These are phyloP conservation scores for Cyphotilapia sp. DNA, from an alignment of 2,113 vertebrate genomes.

Conservation along the genomic window DNA sequence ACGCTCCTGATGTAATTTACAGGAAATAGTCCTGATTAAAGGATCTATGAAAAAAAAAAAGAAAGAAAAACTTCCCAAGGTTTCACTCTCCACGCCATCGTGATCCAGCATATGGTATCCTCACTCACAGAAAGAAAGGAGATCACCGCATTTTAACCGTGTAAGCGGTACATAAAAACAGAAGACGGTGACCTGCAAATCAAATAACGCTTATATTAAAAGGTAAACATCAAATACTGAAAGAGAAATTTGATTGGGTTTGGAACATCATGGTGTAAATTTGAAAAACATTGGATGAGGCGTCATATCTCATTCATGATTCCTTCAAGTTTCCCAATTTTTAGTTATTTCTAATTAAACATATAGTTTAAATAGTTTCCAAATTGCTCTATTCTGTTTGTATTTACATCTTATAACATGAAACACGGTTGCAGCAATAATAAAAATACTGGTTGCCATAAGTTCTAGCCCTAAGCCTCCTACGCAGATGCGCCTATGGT, in stretches of 20 bases:
- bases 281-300: not conserved
- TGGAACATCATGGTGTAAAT: not conserved
- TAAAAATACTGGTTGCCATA: not conserved
- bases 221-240: not conserved
- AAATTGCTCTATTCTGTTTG: not conserved
- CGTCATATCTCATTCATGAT: not conserved
- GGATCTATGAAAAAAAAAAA: not conserved
- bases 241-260: not conserved
- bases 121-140: not conserved
- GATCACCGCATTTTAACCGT: not conserved
- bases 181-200: not conserved
- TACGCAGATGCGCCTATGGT: accelerated
- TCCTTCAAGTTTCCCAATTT: not conserved
- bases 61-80: not conserved
- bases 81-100: not conserved
- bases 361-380: not conserved
- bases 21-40: not conserved
- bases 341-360: not conserved
- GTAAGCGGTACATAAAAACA: not conserved
- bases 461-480: not conserved
- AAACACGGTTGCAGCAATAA: not conserved
- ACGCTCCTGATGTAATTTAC: not conserved
- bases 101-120: not conserved
- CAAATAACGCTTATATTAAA: not conserved
- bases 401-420: not conserved